Percentiles rank a stretch among this genome's conserved stretches.
phyloP scores from a whole-genome alignment of 2,888 invertebrate genomes.

The Mamestra brassicae region DNA sequence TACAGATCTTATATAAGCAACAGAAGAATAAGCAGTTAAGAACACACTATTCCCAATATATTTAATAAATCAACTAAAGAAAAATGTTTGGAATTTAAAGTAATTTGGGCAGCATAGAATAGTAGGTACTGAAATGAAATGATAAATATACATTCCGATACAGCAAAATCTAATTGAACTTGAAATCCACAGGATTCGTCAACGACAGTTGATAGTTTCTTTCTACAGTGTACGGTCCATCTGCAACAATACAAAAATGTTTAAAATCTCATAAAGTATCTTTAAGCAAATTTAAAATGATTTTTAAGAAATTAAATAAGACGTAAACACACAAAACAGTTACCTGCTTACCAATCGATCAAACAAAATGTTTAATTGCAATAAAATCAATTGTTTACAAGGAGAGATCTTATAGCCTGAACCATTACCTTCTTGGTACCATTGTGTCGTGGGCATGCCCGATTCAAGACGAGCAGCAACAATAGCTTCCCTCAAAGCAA shows the following conservation, averaged over 20 bases:
- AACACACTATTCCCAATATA: too few species aligned
- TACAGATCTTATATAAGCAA: too few species aligned
- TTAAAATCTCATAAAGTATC: too few species aligned
- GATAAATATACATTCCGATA: background rate
- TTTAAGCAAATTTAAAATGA: too few species aligned
- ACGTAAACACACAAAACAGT: too few species aligned
- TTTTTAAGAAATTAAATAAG: too few species aligned
- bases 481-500: slow-evolving; percentile 92
- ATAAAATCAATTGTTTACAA: too few species aligned
- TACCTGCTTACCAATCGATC: too few species aligned
- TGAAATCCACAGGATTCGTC: slow-evolving; percentile 41
- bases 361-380: too few species aligned
- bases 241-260: slow-evolving; percentile 16
- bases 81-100: background rate
- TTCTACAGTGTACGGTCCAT: slow-evolving; percentile 50
- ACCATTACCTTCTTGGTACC: slow-evolving; percentile 91
- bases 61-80: background rate
- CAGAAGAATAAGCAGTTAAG: too few species aligned
- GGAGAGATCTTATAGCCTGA: too few species aligned
- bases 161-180: slow-evolving; percentile 31
- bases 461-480: slow-evolving; percentile 91
- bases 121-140: background rate
- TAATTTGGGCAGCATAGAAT: background rate
- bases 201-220: slow-evolving; percentile 38
- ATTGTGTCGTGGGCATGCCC: slow-evolving; percentile 86